Conservation (phyloP, 2,113 vertebrate genomes). For the Taurulus bubalis region DNA sequence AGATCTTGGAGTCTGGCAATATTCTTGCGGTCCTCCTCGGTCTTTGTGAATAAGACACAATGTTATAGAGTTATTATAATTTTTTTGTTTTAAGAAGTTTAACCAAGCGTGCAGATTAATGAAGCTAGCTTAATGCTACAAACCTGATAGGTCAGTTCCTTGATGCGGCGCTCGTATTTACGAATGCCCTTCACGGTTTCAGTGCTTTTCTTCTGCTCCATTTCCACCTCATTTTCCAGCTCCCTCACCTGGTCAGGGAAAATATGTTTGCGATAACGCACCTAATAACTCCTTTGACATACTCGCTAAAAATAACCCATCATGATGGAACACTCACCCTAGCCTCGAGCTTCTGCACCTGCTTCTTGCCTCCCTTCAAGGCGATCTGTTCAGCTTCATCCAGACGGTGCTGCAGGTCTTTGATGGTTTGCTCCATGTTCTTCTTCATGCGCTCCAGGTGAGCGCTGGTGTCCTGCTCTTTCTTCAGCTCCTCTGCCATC, state of each 20-base stretch:
- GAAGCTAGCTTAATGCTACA: not conserved
- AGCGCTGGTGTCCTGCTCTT: slow-evolving; percentile 91
- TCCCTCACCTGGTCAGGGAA: slow-evolving; percentile 77
- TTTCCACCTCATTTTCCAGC: slow-evolving; percentile 83
- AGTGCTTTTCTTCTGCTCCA: slow-evolving; percentile 80
- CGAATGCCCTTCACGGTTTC: slow-evolving; percentile 83
- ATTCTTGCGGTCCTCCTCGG: slow-evolving; percentile 90
- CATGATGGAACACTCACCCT: slow-evolving; percentile 68
- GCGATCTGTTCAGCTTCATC: slow-evolving; percentile 90
- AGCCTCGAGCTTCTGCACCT: slow-evolving; percentile 83
- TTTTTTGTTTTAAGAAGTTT: not conserved
- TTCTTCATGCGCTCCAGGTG: slow-evolving; percentile 91
- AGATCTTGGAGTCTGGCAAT: slow-evolving; percentile 88
- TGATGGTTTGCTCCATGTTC: slow-evolving; percentile 82
- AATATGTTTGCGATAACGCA: not conserved
- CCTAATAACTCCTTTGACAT: not conserved
- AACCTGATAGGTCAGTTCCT: slow-evolving; percentile 85
- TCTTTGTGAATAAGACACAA: slow-evolving; percentile 72
- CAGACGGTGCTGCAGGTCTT: slow-evolving; percentile 86
- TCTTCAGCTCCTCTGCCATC: slow-evolving; percentile 94
- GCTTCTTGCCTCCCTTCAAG: slow-evolving; percentile 88
- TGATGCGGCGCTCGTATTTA: slow-evolving; percentile 85
- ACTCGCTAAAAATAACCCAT: not conserved
- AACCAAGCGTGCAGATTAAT: not conserved
- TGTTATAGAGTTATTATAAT: not conserved